These are phyloP conservation scores for Gallinago paraguaiae DNA, from an alignment of 2,113 vertebrate genomes.

Conservation along the genomic window DNA sequence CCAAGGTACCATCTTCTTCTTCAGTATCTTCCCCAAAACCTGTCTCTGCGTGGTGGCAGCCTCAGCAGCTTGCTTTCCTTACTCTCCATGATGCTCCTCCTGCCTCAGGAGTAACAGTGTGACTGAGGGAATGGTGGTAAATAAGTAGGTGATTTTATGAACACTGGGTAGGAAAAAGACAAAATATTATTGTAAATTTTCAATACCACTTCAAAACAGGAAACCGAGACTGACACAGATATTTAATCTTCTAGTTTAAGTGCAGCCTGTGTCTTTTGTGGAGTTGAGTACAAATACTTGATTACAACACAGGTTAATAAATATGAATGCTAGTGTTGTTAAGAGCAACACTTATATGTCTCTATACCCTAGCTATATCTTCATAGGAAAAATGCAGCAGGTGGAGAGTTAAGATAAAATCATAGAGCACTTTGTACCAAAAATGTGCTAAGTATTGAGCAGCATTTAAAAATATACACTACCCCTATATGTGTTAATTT, in stretches of 20 bases:
- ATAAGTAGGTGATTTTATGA: neutral
- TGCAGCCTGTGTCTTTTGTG: neutral
- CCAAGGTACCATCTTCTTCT: neutral
- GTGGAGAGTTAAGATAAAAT: neutral
- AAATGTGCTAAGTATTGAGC: neutral
- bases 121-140: neutral
- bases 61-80: neutral
- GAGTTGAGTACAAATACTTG: neutral
- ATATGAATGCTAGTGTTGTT: neutral
- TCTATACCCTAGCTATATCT: neutral
- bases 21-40: neutral
- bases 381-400: neutral
- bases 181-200: neutral
- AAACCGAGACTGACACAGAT: neutral
- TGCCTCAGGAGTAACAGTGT: neutral
- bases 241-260: neutral
- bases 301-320: neutral
- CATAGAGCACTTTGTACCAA: neutral
- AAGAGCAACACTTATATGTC: neutral
- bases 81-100: neutral
- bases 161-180: neutral
- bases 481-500: neutral
- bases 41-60: neutral
- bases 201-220: neutral
- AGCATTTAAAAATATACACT: neutral